Evolutionary conservation across 2,797 vertebrate species (phyloP), one percentile per base, ranked within the genome.

Genomic region (Carapus acus): DNA sequence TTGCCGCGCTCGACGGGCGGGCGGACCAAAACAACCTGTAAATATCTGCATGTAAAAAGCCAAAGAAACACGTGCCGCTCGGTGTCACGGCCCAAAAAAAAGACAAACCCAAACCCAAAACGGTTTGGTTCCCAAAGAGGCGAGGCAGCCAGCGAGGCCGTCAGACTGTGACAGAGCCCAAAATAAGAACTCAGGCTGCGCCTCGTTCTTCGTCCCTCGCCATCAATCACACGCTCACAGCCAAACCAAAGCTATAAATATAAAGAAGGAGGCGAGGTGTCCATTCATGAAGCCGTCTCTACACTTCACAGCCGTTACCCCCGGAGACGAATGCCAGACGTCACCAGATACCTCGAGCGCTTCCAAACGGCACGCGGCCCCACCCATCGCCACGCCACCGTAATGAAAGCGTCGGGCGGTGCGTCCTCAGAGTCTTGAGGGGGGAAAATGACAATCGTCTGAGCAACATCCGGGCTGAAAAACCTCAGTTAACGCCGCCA

Each of bases 221-320:
- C 86, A 89, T 88, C 80, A 89, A 87, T 88, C 76, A 54, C 83
- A 78, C n/a, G n/a, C n/a, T n/a, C n/a, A n/a, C 82, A 84, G 74
- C 81, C 78, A 69, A 58, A 78, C 77, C 68, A 76, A 43, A 74
- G 79, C 43, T 47, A 49, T 42, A 76, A 65, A 27, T 27, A 27
- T 27, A 9, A 27, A 79, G 86, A 87, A 85, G 71, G 63, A 49
- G 18, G 50, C 78, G 85, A 80, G 78, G 79, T 51, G 36, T 57
- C 48, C 70, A 62, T 72, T 69, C 73, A 49, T 69, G 31, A 21
- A 47, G 48, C 33, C 39, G 15, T 53, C 59, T 73, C 60, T 71
- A 24, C 43, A 49, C 48, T 62, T 34, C 50, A 67, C 59, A 36
- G 39, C 45, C 71, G 63, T 69, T 69, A 49, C 49, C 47, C 21